These are phyloP conservation scores for Leptinotarsa defecta DNA, from an alignment of 1,140 invertebrate species.

Conservation along the genomic window DNA sequence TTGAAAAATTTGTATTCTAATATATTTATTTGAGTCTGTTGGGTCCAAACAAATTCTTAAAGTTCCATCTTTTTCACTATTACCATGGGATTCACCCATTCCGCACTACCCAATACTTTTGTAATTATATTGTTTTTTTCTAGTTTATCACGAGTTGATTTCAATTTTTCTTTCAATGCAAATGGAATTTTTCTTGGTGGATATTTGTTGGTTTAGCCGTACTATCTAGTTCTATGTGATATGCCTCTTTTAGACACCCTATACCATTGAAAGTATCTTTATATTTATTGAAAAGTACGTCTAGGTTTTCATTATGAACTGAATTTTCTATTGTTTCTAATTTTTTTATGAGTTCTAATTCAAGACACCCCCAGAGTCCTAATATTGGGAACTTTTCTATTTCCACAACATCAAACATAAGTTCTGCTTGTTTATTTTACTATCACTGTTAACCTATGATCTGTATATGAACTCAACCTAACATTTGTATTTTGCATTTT, in stretches of 20 bases:
- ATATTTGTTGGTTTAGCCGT: not conserved
- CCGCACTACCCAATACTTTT: not conserved
- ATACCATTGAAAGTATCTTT: too few species aligned
- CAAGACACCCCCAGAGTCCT: not conserved
- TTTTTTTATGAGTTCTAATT: not conserved
- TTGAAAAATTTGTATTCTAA: not conserved
- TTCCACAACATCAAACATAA: too few species aligned
- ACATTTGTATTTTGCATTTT: too few species aligned
- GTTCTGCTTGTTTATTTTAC: too few species aligned
- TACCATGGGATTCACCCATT: not conserved
- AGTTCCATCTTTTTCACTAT: too few species aligned
- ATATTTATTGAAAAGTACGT: not conserved
- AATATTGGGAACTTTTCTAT: too few species aligned
- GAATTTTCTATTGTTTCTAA: not conserved
- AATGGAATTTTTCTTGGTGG: too few species aligned
- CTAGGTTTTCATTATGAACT: not conserved
- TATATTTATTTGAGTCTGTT: not conserved
- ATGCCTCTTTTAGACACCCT: not conserved
- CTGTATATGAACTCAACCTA: too few species aligned
- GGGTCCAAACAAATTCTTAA: not conserved
- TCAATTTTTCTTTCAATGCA: too few species aligned
- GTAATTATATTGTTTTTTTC: not conserved
- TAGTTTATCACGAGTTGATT: too few species aligned
- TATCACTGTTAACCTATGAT: too few species aligned
- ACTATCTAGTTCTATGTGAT: constrained; percentile 2